phyloP scores from a whole-genome alignment of 2,888 invertebrate species.

The Acrocera orbiculus region DNA sequence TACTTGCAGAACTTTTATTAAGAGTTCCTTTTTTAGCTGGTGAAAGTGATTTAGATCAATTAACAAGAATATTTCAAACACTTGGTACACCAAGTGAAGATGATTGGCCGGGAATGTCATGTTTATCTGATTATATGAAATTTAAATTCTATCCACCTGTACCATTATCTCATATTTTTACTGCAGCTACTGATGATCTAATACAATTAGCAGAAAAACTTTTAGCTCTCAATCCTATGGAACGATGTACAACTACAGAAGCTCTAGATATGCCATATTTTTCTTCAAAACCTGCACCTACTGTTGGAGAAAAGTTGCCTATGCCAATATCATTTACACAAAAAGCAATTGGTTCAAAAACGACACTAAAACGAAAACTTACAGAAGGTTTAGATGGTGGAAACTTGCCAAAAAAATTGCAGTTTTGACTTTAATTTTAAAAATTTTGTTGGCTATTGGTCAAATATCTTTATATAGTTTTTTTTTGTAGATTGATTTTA shows the following conservation, averaged over 20 bases:
- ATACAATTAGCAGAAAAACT: constrained; percentile 61
- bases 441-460: too few species aligned
- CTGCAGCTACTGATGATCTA: constrained; percentile 85
- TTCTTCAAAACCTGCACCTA: constrained; percentile 75
- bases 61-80: constrained; percentile 87
- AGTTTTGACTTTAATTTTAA: too few species aligned
- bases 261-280: constrained; percentile 84
- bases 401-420: constrained; percentile 38
- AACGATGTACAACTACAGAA: constrained; percentile 63
- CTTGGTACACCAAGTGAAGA: constrained; percentile 87
- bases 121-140: constrained; percentile 77
- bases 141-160: constrained; percentile 76
- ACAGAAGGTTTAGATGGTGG: constrained; percentile 39
- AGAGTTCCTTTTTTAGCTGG: constrained; percentile 88
- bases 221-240: constrained; percentile 65
- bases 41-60: constrained; percentile 91
- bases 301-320: constrained; percentile 47
- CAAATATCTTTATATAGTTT: too few species aligned
- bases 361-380: constrained; percentile 48
- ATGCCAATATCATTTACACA: constrained; percentile 18
- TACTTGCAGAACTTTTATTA: constrained; percentile 84
- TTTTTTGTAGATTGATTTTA: too few species aligned
- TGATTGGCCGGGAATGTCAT: constrained; percentile 72
- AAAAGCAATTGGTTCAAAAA: constrained; percentile 30
- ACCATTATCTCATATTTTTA: constrained; percentile 81